phyloP scores from a whole-genome alignment of 2,888 invertebrate species.

The Agriopis leucophaearia region DNA sequence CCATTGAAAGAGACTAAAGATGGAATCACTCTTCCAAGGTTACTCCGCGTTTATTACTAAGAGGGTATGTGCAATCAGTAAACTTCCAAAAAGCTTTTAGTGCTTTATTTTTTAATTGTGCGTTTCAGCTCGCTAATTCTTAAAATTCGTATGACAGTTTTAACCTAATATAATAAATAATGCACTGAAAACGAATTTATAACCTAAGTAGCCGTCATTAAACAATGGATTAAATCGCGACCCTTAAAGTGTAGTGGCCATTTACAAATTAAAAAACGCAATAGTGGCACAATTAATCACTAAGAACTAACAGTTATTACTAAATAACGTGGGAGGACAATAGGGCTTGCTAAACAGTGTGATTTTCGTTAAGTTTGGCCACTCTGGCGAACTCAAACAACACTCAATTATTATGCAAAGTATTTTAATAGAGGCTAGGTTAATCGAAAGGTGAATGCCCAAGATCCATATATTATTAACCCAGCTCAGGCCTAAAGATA shows the following conservation, averaged over 20 bases:
- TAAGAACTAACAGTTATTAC: slow-evolving; percentile 57
- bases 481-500: background rate
- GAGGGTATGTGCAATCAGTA: background rate
- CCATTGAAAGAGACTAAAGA: no score
- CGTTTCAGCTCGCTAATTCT: slow-evolving; percentile 20
- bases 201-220: slow-evolving; percentile 29
- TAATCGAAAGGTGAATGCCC: slow-evolving; percentile 40
- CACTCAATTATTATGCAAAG: slow-evolving; percentile 34
- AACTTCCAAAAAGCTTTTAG: slow-evolving; percentile 15
- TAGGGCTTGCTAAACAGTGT: slow-evolving; percentile 62
- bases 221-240: slow-evolving; percentile 54
- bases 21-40: no score
- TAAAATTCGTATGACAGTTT: slow-evolving; percentile 18
- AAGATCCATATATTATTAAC: slow-evolving; percentile 4
- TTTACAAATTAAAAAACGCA: slow-evolving; percentile 36
- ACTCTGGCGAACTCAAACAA: slow-evolving; percentile 47
- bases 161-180: slow-evolving; percentile 22
- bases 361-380: slow-evolving; percentile 55
- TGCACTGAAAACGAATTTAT: slow-evolving; percentile 56
- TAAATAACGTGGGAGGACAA: slow-evolving; percentile 62
- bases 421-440: slow-evolving; percentile 27
- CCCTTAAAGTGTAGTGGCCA: slow-evolving; percentile 54
- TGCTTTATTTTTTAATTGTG: slow-evolving; percentile 25
- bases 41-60: no score
- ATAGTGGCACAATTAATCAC: slow-evolving; percentile 47